Evolutionary conservation across 1,140 invertebrate species (phyloP).

Genomic region (Oscheius sp.): DNA sequence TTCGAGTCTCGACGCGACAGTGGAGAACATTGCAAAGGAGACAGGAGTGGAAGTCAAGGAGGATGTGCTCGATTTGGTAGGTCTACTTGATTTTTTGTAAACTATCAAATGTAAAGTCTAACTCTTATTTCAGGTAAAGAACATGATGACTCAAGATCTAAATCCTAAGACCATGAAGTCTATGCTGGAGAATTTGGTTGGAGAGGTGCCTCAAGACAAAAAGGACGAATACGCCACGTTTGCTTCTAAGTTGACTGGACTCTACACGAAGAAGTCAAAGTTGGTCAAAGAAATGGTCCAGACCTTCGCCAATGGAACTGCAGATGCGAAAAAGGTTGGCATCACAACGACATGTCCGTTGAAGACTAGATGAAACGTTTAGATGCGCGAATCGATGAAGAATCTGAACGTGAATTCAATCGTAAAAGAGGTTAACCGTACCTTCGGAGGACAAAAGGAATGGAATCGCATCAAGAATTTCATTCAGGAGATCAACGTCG

Average conservation of each 20-base stretch:
- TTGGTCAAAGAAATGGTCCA: neutral
- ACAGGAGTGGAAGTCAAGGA: neutral
- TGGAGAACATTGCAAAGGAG: neutral
- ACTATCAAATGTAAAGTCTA: no score
- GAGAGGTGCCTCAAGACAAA: neutral
- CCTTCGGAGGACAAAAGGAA: neutral
- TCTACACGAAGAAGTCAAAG: neutral
- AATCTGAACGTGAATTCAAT: neutral
- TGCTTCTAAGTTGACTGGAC: neutral
- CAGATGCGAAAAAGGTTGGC: neutral
- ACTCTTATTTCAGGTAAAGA: no score
- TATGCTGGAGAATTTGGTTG: neutral
- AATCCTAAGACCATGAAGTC: neutral
- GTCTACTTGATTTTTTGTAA: no score
- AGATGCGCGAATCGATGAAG: neutral
- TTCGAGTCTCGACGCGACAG: neutral
- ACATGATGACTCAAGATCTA: neutral
- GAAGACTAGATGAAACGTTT: neutral
- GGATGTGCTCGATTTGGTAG: neutral
- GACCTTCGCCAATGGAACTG: neutral
- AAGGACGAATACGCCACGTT: neutral
- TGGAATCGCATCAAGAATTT: neutral
- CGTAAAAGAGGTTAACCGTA: neutral
- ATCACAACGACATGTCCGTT: neutral
- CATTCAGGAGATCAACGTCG: no score